Evolutionary conservation across 2,888 invertebrate genomes (phyloP), one percentile per base, ranked within the genome.

Genomic region (Ophioninae sp.): DNA sequence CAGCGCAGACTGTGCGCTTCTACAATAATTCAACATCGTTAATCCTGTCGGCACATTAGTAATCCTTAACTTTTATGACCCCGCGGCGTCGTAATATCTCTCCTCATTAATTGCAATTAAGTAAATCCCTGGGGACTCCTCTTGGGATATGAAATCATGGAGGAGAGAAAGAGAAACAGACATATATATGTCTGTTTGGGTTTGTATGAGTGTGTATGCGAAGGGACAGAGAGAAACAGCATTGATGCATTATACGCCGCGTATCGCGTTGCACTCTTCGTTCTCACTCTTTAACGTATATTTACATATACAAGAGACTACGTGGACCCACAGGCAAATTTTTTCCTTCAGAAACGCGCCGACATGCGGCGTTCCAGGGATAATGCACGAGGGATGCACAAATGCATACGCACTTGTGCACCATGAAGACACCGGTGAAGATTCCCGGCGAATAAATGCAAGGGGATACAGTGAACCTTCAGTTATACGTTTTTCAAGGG

Each of bases 61-160:
- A 91, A 91, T 91, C 90, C 88, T 90, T 90, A 90, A 90, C 88
- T 90, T 88, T 88, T 87, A 82, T 87, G 88, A 90, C 89, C 91
- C 88, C 86, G 85, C 89, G 88, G 88, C 88, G 85, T 87, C 85
- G 89, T 89, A 90, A 90, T 92, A 92, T 91, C 91, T 91, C 88
- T 88, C 86, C 91, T 91, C 92, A 92, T 93, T 93, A 93, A 93
- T 93, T 93, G 92, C 92, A 93, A 93, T 93, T 92, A 92, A 91
- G 91, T 90, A 90, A 91, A 92, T 91, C 90, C 89, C 87, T 85
- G 84, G 85, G 87, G 86, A 82, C 82, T 86, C 81, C 76, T 84
- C 79, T 80, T 83, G 83, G 82, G 84, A 84, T 88, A 88, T 88
- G 88, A 89, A 86, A 89, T 87, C 87, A 86, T 65, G 68, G 44